phyloP scores from a whole-genome alignment of 2,113 vertebrate genomes.

The Rhineura floridana region DNA sequence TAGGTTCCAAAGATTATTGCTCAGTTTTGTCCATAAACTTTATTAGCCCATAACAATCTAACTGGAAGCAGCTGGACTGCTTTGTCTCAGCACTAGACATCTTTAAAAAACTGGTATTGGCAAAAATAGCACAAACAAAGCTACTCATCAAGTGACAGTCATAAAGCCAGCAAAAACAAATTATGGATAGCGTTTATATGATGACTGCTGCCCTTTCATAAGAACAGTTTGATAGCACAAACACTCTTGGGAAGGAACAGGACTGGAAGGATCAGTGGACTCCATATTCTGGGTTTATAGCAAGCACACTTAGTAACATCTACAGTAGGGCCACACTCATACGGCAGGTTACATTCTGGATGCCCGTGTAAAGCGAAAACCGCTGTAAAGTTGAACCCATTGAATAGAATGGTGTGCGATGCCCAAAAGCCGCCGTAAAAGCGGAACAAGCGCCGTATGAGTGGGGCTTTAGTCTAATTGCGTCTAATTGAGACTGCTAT shows the following conservation, averaged over 20 bases:
- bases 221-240: background rate
- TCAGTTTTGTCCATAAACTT: constrained; percentile 28
- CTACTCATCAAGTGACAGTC: background rate
- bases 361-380: too few relatives aligned
- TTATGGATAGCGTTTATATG: background rate
- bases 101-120: background rate
- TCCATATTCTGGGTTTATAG: background rate
- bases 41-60: constrained; percentile 21
- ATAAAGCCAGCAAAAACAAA: background rate
- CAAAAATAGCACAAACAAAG: constrained; percentile 32
- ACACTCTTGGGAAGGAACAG: background rate
- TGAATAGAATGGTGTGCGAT: too few relatives aligned
- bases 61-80: constrained; percentile 27
- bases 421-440: too few relatives aligned
- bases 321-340: too few relatives aligned
- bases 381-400: too few relatives aligned
- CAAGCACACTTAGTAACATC: background rate
- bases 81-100: background rate
- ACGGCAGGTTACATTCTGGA: too few relatives aligned
- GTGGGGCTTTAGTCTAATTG: too few relatives aligned
- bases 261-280: background rate
- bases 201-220: background rate
- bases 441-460: too few relatives aligned
- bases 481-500: too few relatives aligned
- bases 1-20: background rate